Evolutionary conservation across 2,888 invertebrate species (phyloP).

Genomic region (Sarcophaga subvicina): DNA sequence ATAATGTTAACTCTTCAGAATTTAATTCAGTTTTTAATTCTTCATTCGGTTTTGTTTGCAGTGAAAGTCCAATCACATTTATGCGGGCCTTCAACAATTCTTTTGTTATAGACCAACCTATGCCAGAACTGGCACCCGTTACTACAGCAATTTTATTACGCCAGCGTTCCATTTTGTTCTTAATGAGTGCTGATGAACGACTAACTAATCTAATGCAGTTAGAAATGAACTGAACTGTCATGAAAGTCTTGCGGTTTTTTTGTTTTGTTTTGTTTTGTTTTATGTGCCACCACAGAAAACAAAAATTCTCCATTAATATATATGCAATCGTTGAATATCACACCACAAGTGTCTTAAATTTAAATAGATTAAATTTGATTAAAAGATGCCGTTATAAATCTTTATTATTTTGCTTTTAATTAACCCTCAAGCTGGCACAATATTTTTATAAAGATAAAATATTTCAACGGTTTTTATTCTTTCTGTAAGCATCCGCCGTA

Average conservation of each 20-base stretch:
- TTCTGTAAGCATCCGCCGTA: no score
- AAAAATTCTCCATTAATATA: neutral
- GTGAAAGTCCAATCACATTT: constrained; percentile 34
- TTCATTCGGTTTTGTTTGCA: constrained; percentile 65
- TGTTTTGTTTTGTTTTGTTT: no score
- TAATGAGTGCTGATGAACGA: no score
- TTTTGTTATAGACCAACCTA: constrained; percentile 53
- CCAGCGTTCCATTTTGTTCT: constrained; percentile 55
- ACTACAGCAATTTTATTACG: constrained; percentile 45
- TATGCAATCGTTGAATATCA: neutral
- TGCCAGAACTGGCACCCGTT: constrained; percentile 56
- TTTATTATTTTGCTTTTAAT: neutral
- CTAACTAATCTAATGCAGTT: no score
- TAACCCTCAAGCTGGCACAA: neutral
- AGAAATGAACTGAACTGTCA: no score
- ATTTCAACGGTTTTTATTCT: no score
- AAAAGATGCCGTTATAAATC: neutral
- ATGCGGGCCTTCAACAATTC: constrained; percentile 40
- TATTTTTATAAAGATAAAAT: no score
- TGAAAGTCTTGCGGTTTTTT: no score
- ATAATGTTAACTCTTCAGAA: constrained; percentile 72
- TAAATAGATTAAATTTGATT: neutral
- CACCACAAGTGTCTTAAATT: neutral
- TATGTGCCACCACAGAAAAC: neutral
- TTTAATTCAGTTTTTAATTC: constrained; percentile 70